These are phyloP conservation scores for Cettia cetti DNA, from an alignment of 2,113 vertebrate species.

Conservation along the genomic window DNA sequence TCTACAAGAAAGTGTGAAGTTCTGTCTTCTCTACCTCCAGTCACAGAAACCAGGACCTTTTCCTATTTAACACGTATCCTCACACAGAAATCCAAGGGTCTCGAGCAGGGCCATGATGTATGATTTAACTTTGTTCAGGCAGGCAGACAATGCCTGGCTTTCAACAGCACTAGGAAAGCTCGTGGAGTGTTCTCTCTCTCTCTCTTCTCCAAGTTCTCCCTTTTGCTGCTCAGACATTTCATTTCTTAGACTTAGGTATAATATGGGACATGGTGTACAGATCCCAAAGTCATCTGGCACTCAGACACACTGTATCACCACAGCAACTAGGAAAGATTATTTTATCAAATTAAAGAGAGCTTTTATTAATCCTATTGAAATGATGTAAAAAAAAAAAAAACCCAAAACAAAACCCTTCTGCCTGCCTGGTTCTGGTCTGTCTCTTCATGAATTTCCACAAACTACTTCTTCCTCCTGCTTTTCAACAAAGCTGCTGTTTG, in stretches of 20 bases:
- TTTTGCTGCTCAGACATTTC: background rate
- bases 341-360: background rate
- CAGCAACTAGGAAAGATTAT: background rate
- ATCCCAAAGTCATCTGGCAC: background rate
- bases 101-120: background rate
- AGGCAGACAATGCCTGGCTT: background rate
- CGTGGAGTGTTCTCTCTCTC: background rate
- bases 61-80: background rate
- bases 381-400: accelerated
- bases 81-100: background rate
- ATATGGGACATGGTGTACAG: background rate
- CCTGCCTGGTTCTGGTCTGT: background rate
- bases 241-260: background rate
- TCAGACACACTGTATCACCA: background rate
- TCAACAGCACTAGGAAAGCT: background rate
- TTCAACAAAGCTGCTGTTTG: background rate
- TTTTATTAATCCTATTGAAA: background rate
- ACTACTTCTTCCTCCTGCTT: background rate
- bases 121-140: background rate
- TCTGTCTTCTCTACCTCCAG: background rate
- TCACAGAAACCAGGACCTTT: background rate
- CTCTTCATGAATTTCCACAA: background rate
- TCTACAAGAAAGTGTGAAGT: accelerated
- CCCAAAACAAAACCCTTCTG: background rate
- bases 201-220: background rate